A percentile compares a stretch with the other conserved stretches of the same genome.
Evolutionary conservation across 2,797 vertebrate genomes (phyloP).

Genomic region (Scomberomorus guttatus): DNA sequence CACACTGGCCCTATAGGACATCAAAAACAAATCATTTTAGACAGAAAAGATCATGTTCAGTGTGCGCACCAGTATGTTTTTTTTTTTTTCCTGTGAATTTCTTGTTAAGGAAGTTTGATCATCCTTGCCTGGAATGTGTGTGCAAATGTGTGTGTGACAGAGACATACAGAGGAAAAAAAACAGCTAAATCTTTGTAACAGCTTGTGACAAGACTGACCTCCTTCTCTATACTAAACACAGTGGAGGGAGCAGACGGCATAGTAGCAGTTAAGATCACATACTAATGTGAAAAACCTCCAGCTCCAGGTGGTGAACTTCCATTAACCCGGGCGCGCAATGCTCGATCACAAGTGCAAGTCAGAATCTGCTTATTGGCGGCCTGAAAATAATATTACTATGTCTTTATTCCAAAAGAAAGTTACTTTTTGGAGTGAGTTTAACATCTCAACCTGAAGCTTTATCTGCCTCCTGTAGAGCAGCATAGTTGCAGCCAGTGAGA

Average conservation of each 20-base stretch:
- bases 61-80: background rate
- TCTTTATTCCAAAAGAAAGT: conserved; percentile 4
- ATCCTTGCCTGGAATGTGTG: conserved; percentile 3
- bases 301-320: conserved; percentile 40
- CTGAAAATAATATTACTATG: background rate
- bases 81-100: conserved; percentile 1
- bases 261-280: conserved; percentile 48
- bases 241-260: conserved; percentile 33
- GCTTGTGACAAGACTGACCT: conserved; percentile 46
- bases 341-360: conserved; percentile 8
- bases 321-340: conserved; percentile 22
- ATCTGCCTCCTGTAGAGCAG: conserved; percentile 51
- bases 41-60: conserved; percentile 1
- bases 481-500: conserved; percentile 40
- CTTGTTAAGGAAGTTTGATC: background rate
- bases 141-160: background rate
- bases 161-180: conserved; percentile 8
- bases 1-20: background rate
- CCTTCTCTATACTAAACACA: conserved; percentile 39
- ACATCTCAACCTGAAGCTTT: conserved; percentile 37
- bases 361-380: background rate
- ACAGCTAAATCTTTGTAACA: conserved; percentile 32
- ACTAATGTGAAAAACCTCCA: conserved; percentile 52
- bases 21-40: conserved; percentile 9
- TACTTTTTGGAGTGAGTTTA: conserved; percentile 29